phyloP scores from a whole-genome alignment of 2,113 vertebrate species.

The Pomatorhinus ruficollis region DNA sequence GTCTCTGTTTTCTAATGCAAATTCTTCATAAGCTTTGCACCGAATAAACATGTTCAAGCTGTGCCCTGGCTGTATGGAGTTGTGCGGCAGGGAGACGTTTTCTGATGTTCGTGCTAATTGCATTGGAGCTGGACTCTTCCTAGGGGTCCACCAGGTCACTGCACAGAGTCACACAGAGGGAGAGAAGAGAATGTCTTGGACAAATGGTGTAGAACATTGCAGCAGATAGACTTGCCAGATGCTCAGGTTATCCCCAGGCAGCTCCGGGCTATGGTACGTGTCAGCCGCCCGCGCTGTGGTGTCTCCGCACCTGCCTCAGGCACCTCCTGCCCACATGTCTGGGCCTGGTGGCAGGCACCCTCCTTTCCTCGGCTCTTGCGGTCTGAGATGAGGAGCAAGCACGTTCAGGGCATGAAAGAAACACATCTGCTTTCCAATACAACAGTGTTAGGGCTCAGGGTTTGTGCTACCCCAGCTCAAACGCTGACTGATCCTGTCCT shows the following conservation, averaged over 20 bases:
- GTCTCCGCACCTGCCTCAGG: background rate
- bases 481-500: background rate
- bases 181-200: background rate
- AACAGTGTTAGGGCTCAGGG: background rate
- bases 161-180: background rate
- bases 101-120: slow-evolving; percentile 15
- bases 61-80: slow-evolving; percentile 14
- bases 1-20: slow-evolving; percentile 55
- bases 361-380: background rate
- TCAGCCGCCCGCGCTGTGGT: rapidly evolving
- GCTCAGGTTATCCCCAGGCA: background rate
- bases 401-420: background rate
- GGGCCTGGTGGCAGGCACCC: background rate
- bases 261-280: rapidly evolving
- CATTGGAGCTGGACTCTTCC: slow-evolving; percentile 21
- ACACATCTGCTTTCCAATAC: background rate
- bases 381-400: background rate
- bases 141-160: background rate
- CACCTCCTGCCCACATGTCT: background rate
- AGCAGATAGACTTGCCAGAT: slow-evolving; percentile 3
- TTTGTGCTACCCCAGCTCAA: background rate
- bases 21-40: slow-evolving; percentile 38
- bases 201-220: slow-evolving; percentile 8
- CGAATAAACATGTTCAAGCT: slow-evolving; percentile 42
- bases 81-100: background rate